phyloP scores from a whole-genome alignment of 2,797 vertebrate genomes.

The Malurus leucopterus region DNA sequence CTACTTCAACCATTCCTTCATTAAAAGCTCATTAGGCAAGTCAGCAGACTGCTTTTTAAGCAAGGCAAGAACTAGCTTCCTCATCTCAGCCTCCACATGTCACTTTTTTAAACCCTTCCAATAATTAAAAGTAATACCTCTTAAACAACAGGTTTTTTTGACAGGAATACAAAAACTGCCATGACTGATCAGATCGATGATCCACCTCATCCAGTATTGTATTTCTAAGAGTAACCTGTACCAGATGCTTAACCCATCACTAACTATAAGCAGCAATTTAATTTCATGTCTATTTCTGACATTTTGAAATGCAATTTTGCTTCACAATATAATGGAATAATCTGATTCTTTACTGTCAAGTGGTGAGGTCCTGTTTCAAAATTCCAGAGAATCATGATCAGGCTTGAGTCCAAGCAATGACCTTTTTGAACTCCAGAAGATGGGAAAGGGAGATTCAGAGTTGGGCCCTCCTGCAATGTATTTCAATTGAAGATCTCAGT shows the following conservation, averaged over 20 bases:
- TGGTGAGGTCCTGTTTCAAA: neutral
- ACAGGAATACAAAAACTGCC: neutral
- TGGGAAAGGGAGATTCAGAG: neutral
- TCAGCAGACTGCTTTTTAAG: neutral
- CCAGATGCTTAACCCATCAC: neutral
- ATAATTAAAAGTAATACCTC: neutral
- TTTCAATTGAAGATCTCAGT: neutral
- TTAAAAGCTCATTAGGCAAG: neutral
- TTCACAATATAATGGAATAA: neutral
- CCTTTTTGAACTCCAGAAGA: neutral
- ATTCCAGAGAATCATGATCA: neutral
- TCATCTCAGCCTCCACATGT: neutral
- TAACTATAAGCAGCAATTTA: neutral
- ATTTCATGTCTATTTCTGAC: neutral
- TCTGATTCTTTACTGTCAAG: neutral
- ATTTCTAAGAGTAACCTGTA: neutral
- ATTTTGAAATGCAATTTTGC: neutral
- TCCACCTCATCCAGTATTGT: neutral
- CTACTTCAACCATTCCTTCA: neutral
- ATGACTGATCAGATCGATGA: neutral
- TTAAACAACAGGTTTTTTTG: neutral
- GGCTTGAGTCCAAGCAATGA: neutral
- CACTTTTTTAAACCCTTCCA: neutral
- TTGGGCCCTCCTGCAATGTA: neutral
- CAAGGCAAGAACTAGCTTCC: neutral